Conservation (phyloP, 1,140 invertebrate genomes). For the Hestina assimilis region DNA sequence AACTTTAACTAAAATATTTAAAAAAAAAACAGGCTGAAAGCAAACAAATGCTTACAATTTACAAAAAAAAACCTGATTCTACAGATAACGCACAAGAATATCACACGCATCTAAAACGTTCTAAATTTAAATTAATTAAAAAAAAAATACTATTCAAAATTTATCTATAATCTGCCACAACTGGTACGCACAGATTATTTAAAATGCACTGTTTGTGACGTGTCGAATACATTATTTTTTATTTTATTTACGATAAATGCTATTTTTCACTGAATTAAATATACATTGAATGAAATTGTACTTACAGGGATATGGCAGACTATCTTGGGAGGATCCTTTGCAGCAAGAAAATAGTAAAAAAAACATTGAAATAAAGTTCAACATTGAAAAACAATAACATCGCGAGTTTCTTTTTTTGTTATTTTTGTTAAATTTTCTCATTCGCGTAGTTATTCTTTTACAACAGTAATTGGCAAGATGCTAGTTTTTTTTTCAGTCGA, state of each 20-base stretch:
- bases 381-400: slow-evolving; percentile 12
- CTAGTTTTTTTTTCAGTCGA: slow-evolving; percentile 11
- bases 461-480: slow-evolving; percentile 19
- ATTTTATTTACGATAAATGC: neutral
- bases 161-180: slow-evolving; percentile 32
- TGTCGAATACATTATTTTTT: neutral
- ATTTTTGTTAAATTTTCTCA: slow-evolving; percentile 1
- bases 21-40: slow-evolving; percentile 65
- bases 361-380: neutral
- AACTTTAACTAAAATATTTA: slow-evolving; percentile 39
- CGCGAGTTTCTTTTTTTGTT: slow-evolving; percentile 4
- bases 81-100: slow-evolving; percentile 22
- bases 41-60: slow-evolving; percentile 78
- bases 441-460: neutral
- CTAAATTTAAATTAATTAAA: slow-evolving; percentile 2
- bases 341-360: slow-evolving; percentile 48
- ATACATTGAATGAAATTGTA: neutral
- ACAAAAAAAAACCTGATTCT: slow-evolving; percentile 49
- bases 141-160: slow-evolving; percentile 16
- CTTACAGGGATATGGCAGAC: slow-evolving; percentile 55
- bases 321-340: slow-evolving; percentile 72
- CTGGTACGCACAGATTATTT: slow-evolving; percentile 1
- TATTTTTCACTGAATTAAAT: neutral
- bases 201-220: slow-evolving; percentile 24
- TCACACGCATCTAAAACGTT: slow-evolving; percentile 20